Percentiles rank a stretch among this genome's conserved stretches.
Evolutionary conservation across 2,113 vertebrate species (phyloP).

Genomic region (Alces alces): DNA sequence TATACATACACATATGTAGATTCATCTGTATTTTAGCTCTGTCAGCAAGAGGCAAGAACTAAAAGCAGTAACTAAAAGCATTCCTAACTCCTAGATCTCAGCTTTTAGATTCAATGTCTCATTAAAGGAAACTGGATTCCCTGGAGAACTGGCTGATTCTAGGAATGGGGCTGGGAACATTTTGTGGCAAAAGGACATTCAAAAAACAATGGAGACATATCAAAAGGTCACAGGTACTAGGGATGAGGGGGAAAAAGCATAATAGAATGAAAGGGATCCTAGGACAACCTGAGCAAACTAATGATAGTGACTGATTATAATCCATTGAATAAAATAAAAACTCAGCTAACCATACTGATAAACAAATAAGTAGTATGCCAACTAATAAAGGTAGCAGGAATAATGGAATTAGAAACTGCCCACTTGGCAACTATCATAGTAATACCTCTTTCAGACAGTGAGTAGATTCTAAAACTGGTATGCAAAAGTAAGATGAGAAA

Average conservation of each 20-base stretch:
- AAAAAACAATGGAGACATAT: neutral
- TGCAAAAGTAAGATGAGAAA: neutral
- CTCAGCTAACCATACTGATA: neutral
- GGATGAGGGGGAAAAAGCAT: too few species aligned
- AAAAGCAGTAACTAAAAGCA: neutral
- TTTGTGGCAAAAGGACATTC: neutral
- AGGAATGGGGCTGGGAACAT: neutral
- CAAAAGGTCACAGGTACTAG: neutral
- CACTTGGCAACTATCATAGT: neutral
- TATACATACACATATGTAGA: neutral
- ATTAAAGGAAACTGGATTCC: neutral
- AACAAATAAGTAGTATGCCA: neutral
- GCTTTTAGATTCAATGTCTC: neutral
- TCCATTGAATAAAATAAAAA: neutral
- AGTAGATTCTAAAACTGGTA: neutral
- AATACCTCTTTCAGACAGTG: neutral
- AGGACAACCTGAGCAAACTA: neutral
- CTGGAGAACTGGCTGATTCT: neutral
- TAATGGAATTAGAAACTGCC: neutral
- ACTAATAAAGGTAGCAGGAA: neutral
- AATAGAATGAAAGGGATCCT: neutral
- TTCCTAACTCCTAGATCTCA: neutral
- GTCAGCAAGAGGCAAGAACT: neutral
- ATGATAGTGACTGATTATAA: neutral
- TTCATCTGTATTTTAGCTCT: neutral